Conservation (phyloP, 1,140 invertebrate genomes). For the Zaprionus ornatus region DNA sequence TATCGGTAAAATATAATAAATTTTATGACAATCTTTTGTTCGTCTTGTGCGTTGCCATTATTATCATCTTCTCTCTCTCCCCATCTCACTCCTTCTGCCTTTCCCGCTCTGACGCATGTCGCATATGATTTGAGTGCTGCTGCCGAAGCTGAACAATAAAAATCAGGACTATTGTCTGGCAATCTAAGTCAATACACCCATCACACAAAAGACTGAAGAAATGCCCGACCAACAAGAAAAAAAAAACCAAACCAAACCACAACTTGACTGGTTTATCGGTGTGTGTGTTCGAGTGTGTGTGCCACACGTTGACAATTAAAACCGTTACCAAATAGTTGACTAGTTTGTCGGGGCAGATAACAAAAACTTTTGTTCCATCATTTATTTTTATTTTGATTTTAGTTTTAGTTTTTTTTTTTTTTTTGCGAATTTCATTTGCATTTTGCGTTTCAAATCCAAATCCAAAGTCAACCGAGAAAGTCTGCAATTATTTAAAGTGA, state of each 20-base stretch:
- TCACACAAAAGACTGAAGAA: conserved; percentile 36
- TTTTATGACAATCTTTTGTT: conserved; percentile 70
- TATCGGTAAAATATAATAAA: conserved; percentile 78
- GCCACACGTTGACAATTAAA: conserved; percentile 61
- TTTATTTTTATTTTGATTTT: conserved; percentile 50
- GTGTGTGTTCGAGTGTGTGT: conserved; percentile 9
- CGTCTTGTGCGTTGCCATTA: conserved; percentile 72
- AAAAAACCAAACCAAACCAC: not conserved
- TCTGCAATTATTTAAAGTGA: conserved; percentile 23
- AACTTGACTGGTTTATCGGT: conserved; percentile 12
- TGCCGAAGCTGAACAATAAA: conserved; percentile 48
- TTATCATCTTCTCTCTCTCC: conserved; percentile 50
- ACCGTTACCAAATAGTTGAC: conserved; percentile 67
- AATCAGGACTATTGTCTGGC: conserved; percentile 74
- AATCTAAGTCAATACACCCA: conserved; percentile 67
- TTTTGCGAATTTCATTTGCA: conserved; percentile 22
- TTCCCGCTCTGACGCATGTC: not conserved
- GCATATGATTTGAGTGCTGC: conserved; percentile 3
- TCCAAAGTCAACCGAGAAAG: conserved; percentile 12
- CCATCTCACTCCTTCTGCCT: conserved; percentile 3
- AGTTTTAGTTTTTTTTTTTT: conserved; percentile 4
- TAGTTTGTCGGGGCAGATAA: conserved; percentile 22
- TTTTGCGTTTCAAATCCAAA: conserved; percentile 12
- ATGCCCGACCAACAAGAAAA: not conserved
- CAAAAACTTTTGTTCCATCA: conserved; percentile 28